phyloP scores from a whole-genome alignment of 2,113 vertebrate species.

The Corynorhinus townsendii region DNA sequence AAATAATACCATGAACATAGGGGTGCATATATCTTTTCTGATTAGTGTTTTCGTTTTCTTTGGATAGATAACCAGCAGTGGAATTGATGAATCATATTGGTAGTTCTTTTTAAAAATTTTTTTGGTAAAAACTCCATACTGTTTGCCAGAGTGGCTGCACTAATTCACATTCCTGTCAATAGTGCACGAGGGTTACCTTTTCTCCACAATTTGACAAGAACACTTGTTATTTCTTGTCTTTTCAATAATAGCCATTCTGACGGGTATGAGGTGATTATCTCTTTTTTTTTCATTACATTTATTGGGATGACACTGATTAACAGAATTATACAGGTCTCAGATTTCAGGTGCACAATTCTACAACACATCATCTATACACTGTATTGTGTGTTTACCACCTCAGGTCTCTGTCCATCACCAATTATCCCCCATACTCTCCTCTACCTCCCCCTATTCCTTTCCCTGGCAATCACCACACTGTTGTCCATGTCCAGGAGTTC shows the following conservation, averaged over 20 bases:
- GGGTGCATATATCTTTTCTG: background rate
- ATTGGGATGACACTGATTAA: too few species aligned
- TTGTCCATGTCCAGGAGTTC: too few species aligned
- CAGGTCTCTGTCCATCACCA: too few species aligned
- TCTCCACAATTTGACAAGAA: background rate
- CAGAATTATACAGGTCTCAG: too few species aligned
- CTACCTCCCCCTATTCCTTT: too few species aligned
- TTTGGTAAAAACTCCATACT: background rate
- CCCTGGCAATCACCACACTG: too few species aligned
- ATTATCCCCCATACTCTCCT: too few species aligned
- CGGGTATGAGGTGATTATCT: background rate
- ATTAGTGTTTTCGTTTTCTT: background rate
- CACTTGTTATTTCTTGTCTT: background rate
- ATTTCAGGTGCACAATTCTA: too few species aligned
- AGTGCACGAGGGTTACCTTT: background rate
- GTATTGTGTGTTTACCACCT: too few species aligned
- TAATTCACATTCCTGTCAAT: background rate
- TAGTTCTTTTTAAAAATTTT: background rate
- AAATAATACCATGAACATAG: background rate
- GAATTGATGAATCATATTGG: background rate
- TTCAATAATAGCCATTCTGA: background rate
- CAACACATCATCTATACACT: too few species aligned
- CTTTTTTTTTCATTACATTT: too few species aligned
- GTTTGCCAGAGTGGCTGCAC: background rate
- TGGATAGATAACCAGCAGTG: background rate